phyloP scores from a whole-genome alignment of 2,888 invertebrate genomes.

The Calameuta filiformis region DNA sequence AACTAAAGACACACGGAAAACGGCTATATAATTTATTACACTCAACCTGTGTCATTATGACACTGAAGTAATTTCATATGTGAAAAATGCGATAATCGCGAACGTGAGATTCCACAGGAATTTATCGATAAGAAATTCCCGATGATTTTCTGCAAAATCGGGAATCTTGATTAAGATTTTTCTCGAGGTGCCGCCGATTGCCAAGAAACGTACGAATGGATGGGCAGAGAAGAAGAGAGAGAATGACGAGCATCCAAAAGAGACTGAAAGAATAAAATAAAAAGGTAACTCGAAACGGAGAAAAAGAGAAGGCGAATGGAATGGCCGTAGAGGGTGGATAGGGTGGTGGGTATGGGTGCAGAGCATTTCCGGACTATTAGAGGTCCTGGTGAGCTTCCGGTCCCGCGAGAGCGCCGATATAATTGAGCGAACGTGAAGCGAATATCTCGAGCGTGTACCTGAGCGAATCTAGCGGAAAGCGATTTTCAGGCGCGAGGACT shows the following conservation, averaged over 20 bases:
- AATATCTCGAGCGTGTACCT: conserved; percentile 30
- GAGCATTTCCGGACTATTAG: conserved; percentile 22
- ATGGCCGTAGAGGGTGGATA: background rate
- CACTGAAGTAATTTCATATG: background rate
- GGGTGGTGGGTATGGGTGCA: conserved; percentile 12
- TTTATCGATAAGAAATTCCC: background rate
- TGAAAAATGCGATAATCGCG: background rate
- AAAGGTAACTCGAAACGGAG: background rate
- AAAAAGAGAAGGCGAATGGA: background rate
- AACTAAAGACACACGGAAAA: background rate
- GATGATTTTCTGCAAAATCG: background rate
- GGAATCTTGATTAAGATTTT: conserved; percentile 1
- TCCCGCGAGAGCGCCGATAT: conserved; percentile 28
- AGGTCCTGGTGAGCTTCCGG: conserved; percentile 17
- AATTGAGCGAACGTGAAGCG: conserved; percentile 49
- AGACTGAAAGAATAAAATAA: background rate
- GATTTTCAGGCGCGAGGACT: conserved; percentile 35
- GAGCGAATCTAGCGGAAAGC: conserved; percentile 20
- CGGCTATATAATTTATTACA: background rate
- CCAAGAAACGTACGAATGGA: background rate
- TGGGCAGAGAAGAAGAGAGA: background rate
- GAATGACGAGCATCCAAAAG: background rate
- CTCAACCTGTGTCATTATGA: background rate
- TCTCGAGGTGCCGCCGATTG: background rate
- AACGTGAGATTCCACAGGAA: conserved; percentile 3